These are phyloP conservation scores for Isichthys henryi DNA, from an alignment of 2,113 vertebrate genomes.

Conservation along the genomic window DNA sequence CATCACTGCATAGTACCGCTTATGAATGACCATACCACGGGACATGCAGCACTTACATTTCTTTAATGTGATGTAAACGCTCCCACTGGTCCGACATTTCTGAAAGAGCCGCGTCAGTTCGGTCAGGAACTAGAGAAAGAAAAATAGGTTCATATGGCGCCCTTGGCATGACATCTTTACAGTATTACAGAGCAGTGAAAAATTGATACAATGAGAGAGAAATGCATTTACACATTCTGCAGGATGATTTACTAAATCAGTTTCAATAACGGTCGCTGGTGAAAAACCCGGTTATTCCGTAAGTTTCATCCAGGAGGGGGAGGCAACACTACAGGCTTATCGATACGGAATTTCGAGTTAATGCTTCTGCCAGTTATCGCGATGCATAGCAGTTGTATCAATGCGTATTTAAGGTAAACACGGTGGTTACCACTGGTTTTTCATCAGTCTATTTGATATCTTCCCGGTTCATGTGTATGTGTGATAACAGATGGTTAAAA, in stretches of 20 bases:
- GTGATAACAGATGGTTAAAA: neutral
- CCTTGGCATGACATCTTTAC: neutral
- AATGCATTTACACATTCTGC: neutral
- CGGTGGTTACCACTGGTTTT: neutral
- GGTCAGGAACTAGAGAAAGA: constrained; percentile 79
- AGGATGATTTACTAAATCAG: neutral
- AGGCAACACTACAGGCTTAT: neutral
- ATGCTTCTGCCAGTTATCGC: neutral
- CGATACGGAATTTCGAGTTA: neutral
- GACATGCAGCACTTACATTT: constrained; percentile 73
- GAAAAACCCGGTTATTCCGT: neutral
- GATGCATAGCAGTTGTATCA: neutral
- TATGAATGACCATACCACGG: neutral
- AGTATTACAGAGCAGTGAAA: neutral
- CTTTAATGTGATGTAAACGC: constrained; percentile 92
- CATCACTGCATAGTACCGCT: too few species aligned
- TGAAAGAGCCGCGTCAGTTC: constrained; percentile 95
- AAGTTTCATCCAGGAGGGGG: neutral
- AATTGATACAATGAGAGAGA: neutral
- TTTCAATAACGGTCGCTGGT: neutral
- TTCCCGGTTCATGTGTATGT: neutral
- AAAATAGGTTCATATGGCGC: neutral
- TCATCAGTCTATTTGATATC: neutral
- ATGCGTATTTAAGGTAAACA: neutral
- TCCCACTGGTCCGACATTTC: constrained; percentile 86